Evolutionary conservation across 1,140 invertebrate genomes (phyloP), one percentile per base, ranked within the genome.

Genomic region (Pygmarrhopalites habei): DNA sequence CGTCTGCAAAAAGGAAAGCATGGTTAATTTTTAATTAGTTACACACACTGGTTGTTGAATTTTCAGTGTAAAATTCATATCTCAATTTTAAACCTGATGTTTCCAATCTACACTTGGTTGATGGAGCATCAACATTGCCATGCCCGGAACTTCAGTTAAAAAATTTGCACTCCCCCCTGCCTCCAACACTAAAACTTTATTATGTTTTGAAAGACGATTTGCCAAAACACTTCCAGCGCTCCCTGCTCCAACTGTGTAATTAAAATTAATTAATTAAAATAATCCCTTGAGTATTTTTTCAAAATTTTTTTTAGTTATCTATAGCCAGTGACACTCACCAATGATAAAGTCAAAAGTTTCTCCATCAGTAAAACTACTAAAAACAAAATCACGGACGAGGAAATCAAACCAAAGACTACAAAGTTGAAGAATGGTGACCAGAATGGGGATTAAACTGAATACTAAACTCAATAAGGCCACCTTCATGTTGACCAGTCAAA

Each of bases 201-300:
- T 82, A 68, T 55, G 77, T 76, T 89, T 87, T 12, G 87, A 84
- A 14, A 95, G 73, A 35, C 93, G 76, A 65, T 79, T 82, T 0
- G 83, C 82, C 12, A 85, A 57, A 1, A 81, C 80, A 14, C 79
- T 79, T 14, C 84, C 83, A 0, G 79, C 80, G 0, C 82, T 82
- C 25, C 85, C 85, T 2, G 81, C 85, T 47, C 4, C 17, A 7
- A 47, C 4, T 5, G 23, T 47, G 7, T 21, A 12, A 47, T 47
- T 5, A 47, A 21, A 21, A 21, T 5, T 47, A 21, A n/a, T 12
- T 7, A 10, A 47, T 21, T 47, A n/a, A 4, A 10, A n/a, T 10
- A 5, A n/a, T 41, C n/a, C 39, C 39, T 41, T 7, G 19, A 47
- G n/a, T n/a, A 10, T 25, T 47, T 21, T 21, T 47, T 21, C 44